Evolutionary conservation across 2,797 vertebrate species (phyloP), one percentile per base, ranked within the genome.

Genomic region (Sciaenops ocellatus): DNA sequence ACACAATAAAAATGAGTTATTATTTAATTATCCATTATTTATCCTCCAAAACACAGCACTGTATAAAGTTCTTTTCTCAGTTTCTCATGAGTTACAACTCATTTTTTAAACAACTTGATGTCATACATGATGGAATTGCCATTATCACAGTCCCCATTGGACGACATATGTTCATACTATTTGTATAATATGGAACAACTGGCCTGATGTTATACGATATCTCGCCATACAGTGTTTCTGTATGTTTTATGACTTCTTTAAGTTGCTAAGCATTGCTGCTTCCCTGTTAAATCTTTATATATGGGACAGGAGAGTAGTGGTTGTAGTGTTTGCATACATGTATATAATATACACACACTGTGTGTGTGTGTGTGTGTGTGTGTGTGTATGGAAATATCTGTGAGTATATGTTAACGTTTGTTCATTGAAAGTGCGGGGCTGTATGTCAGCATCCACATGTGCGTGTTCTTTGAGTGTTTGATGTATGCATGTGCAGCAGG

Each of bases 191-290:
- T 59, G 48, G 44, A 72, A 73, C 82, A 89, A 66, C 79, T 81
- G 82, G 73, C 56, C 61, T 24, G 12, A 64, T 85, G 89, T 77
- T 76, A 92, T 67, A 51, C 38, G 83, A 92, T 89, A 84, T 41
- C 10, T 38, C 63, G 80, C 60, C 8, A 56, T 72, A 20, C 34
- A 55, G 24, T 18, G 62, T 69, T 50, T 69, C 48, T 76, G 42
- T 60, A 51, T 71, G 68, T 73, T 79, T 82, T 73, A 80, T 72
- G 62, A 69, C 73, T 73, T 81, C 61, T 26, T 26, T 54, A 59
- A 8, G 47, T 83, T 82, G 76, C 8, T 38, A 38, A 38, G 54
- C 51, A 46, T 79, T 79, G 63, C 13, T 24, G 22, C 66, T 54
- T 24, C 52, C 6, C 38, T 66, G 24, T 48, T 64, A 28, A 73